Evolutionary conservation across 2,113 vertebrate genomes (phyloP), one percentile per base, ranked within the genome.

Genomic region (Coryphaenoides rupestris): DNA sequence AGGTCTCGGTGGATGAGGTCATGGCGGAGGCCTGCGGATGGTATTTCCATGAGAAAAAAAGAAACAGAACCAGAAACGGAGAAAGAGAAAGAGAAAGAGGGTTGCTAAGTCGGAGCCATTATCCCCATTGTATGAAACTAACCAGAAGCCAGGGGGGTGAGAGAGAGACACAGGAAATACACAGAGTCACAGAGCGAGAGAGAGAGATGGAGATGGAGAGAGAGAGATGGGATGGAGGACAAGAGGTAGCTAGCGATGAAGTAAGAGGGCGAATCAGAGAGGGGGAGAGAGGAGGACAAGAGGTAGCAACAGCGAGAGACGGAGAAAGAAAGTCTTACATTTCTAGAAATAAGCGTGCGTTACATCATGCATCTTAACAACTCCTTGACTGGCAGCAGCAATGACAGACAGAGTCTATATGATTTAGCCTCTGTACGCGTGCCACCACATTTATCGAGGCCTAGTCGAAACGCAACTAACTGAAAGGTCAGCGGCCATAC

Each of bases 11-110:
- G 86, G 76, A 89, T 91, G 90, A 95, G 88, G 88, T 92, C 89
- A 93, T 91, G 84, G 79, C 75, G 72, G 72, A 88, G 77, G 70
- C 78, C 86, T 73, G 68, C 82, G 82, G 85, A 90, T 88, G 88
- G 84, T 86, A 88, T 90, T 92, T 93, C 88, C 91, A 92, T 91
- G 90, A 93, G 91, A 90, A 40, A 40, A 40, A 40, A 40, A 40
- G 9, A 40, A 40, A 12, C 9, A 40, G 13, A n/a, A 33, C 5
- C 5, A 33, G 10, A 33, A 33, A 33, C n/a, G 33, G 33, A 40
- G 13, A n/a, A 33, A 33, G 28, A 33, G 10, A 33, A 33, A 33
- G 28, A 33, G 10, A 40, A 93, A 91, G 82, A 70, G n/a, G 77
- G 72, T 87, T 80, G 74, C 80, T 85, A 90, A 83, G 74, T 73